A percentile compares a stretch with the other conserved stretches of the same genome.
Evolutionary conservation across 1,140 invertebrate species (phyloP).

Genomic region (Eupeodes corollae): DNA sequence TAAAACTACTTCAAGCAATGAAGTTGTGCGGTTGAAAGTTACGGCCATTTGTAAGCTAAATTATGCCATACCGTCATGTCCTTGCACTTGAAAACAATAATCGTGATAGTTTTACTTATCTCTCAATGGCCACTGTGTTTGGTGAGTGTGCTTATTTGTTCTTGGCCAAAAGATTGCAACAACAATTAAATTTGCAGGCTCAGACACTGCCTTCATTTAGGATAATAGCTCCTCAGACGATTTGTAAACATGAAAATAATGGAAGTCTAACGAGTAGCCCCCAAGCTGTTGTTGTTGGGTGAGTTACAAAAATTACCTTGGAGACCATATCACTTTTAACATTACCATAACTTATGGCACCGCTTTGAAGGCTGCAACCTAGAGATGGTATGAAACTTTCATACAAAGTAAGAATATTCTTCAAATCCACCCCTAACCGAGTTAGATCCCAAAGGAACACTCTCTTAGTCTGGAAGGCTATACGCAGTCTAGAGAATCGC

Average conservation of each 20-base stretch:
- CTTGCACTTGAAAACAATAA: too few species aligned
- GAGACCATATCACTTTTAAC: not conserved
- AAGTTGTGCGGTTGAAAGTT: too few species aligned
- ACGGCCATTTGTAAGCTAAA: too few species aligned
- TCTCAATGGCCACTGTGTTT: too few species aligned
- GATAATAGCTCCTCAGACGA: conserved; percentile 3
- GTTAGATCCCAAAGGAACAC: conserved; percentile 1
- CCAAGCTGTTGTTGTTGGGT: not conserved
- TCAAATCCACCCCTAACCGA: conserved; percentile 1
- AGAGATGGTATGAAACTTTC: conserved; percentile 4
- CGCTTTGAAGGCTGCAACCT: not conserved
- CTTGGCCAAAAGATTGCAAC: too few species aligned
- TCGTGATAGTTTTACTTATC: too few species aligned
- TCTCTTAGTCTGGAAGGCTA: conserved; percentile 2
- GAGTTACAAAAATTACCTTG: not conserved
- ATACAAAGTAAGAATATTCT: conserved; percentile 5
- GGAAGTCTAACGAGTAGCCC: not conserved
- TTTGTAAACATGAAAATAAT: conserved; percentile 2
- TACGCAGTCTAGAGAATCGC: not conserved
- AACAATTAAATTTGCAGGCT: too few species aligned
- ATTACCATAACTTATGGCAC: too few species aligned
- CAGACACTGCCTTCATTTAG: conserved; percentile 2
- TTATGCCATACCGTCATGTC: too few species aligned
- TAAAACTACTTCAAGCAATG: too few species aligned
- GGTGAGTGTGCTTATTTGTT: too few species aligned